Percentiles rank a stretch among this genome's conserved stretches.
phyloP scores from a whole-genome alignment of 2,797 vertebrate species.

The Setipinna tenuifilis region DNA sequence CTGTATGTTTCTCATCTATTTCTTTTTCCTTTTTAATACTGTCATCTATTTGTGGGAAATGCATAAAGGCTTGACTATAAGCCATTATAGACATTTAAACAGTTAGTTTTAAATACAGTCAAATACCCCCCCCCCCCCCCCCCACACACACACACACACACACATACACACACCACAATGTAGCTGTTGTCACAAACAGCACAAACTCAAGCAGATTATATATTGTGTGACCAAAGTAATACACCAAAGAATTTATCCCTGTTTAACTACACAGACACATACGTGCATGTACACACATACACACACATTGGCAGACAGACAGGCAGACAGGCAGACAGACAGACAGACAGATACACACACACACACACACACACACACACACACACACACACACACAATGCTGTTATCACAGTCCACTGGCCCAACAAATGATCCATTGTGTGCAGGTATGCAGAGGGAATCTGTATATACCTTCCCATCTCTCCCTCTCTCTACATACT shows the following conservation, averaged over 20 bases:
- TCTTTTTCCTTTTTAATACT: too few species aligned
- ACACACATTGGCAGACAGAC: slow-evolving; percentile 33
- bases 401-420: slow-evolving; percentile 8
- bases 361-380: slow-evolving; percentile 11
- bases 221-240: slow-evolving; percentile 13
- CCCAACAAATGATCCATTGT: slow-evolving; percentile 15
- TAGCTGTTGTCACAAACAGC: slow-evolving; percentile 5
- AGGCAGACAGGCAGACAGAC: slow-evolving; percentile 23
- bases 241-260: slow-evolving; percentile 17
- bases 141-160: slow-evolving; percentile 32
- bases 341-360: neutral
- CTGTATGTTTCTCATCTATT: neutral
- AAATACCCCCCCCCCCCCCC: slow-evolving; percentile 36
- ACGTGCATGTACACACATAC: neutral
- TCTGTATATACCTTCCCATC: slow-evolving; percentile 21
- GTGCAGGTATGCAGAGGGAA: slow-evolving; percentile 16
- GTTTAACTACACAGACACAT: neutral
- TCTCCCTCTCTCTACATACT: slow-evolving; percentile 48
- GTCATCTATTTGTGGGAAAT: neutral
- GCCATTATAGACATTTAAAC: neutral
- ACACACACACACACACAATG: slow-evolving; percentile 20
- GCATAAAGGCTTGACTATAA: neutral
- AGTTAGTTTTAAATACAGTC: slow-evolving; percentile 4
- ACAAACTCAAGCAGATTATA: slow-evolving; percentile 4
- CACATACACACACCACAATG: slow-evolving; percentile 40